Evolutionary conservation across 2,797 vertebrate species (phyloP).

Genomic region (Protonibea diacanthus): DNA sequence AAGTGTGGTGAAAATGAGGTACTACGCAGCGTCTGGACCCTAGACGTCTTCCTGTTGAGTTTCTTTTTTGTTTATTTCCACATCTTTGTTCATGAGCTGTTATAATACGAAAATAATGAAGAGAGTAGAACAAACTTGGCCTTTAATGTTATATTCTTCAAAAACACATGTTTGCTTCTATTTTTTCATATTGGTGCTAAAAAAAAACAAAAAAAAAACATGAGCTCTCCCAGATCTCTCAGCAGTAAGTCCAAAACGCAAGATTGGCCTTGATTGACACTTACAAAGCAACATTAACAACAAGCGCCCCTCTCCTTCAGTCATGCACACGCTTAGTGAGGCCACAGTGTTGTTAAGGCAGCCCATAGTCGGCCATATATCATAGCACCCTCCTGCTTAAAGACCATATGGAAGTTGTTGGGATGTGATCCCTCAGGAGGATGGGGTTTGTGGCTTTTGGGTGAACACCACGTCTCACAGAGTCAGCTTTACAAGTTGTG

Average conservation of each 20-base stretch:
- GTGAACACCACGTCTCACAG: constrained; percentile 69
- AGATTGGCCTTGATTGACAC: constrained; percentile 63
- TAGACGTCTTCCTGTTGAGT: constrained; percentile 45
- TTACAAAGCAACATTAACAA: constrained; percentile 53
- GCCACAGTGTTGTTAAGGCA: constrained; percentile 59
- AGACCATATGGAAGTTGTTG: constrained; percentile 84
- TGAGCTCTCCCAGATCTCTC: constrained; percentile 6
- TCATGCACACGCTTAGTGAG: constrained; percentile 48
- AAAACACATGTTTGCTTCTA: constrained; percentile 29
- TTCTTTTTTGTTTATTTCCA: constrained; percentile 46
- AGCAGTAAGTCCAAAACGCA: constrained; percentile 14
- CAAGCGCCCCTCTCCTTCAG: constrained; percentile 30
- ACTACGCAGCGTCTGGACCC: constrained; percentile 54
- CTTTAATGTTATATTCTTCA: neutral
- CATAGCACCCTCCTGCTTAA: constrained; percentile 69
- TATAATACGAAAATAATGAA: constrained; percentile 30
- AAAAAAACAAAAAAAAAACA: neutral
- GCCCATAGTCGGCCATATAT: constrained; percentile 66
- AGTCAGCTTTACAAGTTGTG: constrained; percentile 76
- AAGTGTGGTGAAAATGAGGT: constrained; percentile 65
- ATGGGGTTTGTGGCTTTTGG: constrained; percentile 77
- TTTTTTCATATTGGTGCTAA: constrained; percentile 29
- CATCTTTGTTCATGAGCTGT: constrained; percentile 41
- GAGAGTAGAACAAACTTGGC: constrained; percentile 11
- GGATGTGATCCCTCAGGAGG: constrained; percentile 73